These are phyloP conservation scores for Caenorhabditis elegans DNA, from an alignment of 1,140 invertebrate genomes.

Conservation along the genomic window DNA sequence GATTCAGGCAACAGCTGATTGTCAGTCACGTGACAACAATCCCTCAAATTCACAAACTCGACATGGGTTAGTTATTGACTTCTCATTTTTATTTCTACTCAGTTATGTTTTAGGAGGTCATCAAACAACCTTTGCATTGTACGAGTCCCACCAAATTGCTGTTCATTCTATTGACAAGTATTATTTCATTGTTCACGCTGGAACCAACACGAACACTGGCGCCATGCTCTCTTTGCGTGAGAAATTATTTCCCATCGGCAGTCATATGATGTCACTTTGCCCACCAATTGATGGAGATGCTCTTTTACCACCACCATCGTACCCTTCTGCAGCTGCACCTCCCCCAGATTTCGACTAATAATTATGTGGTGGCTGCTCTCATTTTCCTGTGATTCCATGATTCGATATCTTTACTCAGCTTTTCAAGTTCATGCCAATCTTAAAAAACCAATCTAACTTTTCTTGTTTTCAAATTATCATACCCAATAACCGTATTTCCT, in stretches of 20 bases:
- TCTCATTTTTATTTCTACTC: neutral
- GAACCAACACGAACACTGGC: neutral
- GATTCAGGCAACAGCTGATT: constrained; percentile 3
- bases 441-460: neutral
- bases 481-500: neutral
- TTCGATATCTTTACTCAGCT: neutral
- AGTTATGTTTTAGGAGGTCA: neutral
- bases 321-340: neutral
- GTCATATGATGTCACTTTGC: neutral
- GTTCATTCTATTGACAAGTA: neutral
- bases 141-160: constrained; percentile 4
- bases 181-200: constrained; percentile 11
- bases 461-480: neutral
- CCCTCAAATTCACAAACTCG: neutral
- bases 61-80: neutral
- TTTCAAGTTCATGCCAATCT: too few relatives aligned
- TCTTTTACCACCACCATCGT: neutral
- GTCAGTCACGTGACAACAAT: neutral
- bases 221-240: neutral
- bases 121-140: constrained; percentile 7
- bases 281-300: constrained; percentile 9
- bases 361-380: neutral
- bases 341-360: neutral
- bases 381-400: neutral
- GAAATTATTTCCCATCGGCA: neutral